Evolutionary conservation across 2,113 vertebrate species (phyloP), one percentile per base, ranked within the genome.

Genomic region (Cinclus cinclus): DNA sequence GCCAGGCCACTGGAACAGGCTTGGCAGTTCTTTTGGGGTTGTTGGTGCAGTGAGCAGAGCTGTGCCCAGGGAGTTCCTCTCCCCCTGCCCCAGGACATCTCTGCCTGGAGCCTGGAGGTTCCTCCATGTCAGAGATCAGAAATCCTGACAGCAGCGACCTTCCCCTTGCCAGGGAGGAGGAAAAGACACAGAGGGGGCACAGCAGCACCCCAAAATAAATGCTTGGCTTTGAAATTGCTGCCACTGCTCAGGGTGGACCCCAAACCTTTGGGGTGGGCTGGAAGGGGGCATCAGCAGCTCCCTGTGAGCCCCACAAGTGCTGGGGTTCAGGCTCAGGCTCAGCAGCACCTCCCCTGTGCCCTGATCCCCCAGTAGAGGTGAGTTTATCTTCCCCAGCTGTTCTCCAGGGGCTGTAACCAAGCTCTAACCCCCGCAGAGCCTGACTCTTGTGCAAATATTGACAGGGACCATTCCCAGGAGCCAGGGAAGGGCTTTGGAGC

Each of bases 251-350:
- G 14, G 11, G 9, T 6, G 22, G 82, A 2, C 18, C 35, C 15
- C 2, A 0, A 24, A 2, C 55, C 50, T 3, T 1, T 0, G 2
- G 12, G 59, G 52, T 22, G 53, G 60, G 67, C 76, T 68, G 80
- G 16, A 4, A 20, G 2, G 4, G 4, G 44, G 33, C 5, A 20
- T 13, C 64, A 4, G 19, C 77, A 73, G 49, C 77, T 62, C 31
- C 52, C 41, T 28, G 2, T 0, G 75, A n/a, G 60, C 25, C 58
- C 77, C 59, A 2, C 0, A 0, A 8, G 35, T 0, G 0, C 59
- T 23, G 70, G 21, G 44, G 28, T 3, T 25, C 60, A 5, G 63
- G 2, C 1, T 0, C 42, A 42, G 30, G 68, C 67, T 46, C 88
- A 28, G 64, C 82, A 79, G 86, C 65, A 2, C 5, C 69, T 78